Evolutionary conservation across 2,113 vertebrate genomes (phyloP), one percentile per base, ranked within the genome.

Genomic region (Xenopus laevis): DNA sequence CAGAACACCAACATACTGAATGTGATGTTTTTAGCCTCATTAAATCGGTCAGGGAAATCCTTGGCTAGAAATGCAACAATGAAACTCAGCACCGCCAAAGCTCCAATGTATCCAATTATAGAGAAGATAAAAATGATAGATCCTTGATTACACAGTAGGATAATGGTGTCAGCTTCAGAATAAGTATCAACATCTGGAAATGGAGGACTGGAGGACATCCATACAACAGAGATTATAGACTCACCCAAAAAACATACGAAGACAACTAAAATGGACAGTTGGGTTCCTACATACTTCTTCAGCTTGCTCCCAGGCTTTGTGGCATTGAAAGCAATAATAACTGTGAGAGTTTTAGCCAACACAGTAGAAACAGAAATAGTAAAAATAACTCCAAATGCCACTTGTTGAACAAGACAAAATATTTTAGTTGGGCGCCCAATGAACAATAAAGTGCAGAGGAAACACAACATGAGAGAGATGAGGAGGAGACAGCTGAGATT

Each of bases 111-210:
- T 8, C 79, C 46, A 21, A 78, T 27, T 2, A 72, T 33, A 69
- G 10, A 13, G 67, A 57, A 72, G 47, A 79, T 70, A 53, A 61
- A 65, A 7, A 17, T 23, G 55, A 27, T n/a, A 13, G 74, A 79
- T 10, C 74, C 74, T 13, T 76, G 69, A 57, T 79, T 57, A 47
- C 78, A 79, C 55, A 77, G 33, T 45, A 79, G 66, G 9, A 73
- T 73, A 33, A 78, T 79, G 45, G 67, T 64, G 8, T 44, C 52
- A n/a, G 23, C 6, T 62, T 47, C 8, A 17, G 58, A 21, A 40
- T 69, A 6, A 3, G 46, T 65, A 13, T 80, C 53, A 20, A 11
- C 62, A 4, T 55, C 58, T 27, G 60, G 69, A 21, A 72, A 76
- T 69, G 78, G 78, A 21, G 78, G 74, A 1, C 64, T 62, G 10